These are phyloP conservation scores for Chrysomela aeneicollis DNA, from an alignment of 2,888 invertebrate genomes.

Conservation along the genomic window DNA sequence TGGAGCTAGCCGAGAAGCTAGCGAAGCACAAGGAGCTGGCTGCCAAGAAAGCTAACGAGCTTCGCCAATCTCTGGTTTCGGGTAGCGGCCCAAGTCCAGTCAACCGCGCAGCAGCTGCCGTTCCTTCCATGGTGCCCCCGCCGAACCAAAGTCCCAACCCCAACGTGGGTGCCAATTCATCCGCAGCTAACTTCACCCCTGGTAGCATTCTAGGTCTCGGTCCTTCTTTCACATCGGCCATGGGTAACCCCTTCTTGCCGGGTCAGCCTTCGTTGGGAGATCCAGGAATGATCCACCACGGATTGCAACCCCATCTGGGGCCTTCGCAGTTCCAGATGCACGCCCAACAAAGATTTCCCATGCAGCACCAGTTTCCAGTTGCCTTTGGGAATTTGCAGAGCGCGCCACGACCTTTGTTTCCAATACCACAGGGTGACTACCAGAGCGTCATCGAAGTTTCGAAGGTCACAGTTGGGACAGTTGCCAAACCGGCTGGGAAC, in stretches of 20 bases:
- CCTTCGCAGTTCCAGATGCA: not conserved
- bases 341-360: not conserved
- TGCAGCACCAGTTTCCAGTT: not conserved
- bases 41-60: not conserved
- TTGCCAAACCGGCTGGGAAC: no score
- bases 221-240: not conserved
- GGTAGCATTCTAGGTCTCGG: not conserved
- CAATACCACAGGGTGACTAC: no score
- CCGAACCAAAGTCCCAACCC: not conserved
- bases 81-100: not conserved
- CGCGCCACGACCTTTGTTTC: no score
- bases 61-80: not conserved
- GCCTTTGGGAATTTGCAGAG: no score
- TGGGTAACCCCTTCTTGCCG: not conserved
- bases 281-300: not conserved
- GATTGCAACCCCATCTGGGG: not conserved
- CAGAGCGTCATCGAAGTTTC: no score
- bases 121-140: not conserved
- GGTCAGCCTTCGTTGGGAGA: not conserved
- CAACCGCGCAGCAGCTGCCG: not conserved
- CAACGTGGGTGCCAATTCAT: not conserved
- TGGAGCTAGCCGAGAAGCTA: conserved; percentile 11
- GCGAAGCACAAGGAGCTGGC: conserved; percentile 8
- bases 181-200: not conserved
- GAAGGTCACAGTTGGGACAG: no score